phyloP scores from a whole-genome alignment of 2,888 invertebrate genomes.

The Sesia apiformis region DNA sequence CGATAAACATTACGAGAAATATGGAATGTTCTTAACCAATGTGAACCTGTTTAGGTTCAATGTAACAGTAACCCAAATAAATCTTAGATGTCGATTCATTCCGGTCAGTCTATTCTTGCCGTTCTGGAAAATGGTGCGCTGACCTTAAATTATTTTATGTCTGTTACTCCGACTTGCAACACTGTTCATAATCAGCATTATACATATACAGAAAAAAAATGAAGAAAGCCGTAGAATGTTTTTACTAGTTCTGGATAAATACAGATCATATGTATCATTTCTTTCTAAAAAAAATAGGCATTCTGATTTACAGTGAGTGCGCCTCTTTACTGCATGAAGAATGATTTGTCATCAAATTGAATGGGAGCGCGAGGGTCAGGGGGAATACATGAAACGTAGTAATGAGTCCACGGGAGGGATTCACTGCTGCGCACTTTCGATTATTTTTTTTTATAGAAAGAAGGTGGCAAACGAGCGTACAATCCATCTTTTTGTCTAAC shows the following conservation, averaged over 20 bases:
- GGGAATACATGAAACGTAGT: background rate
- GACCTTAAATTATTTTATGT: slow-evolving; percentile 13
- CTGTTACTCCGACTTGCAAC: too few relatives aligned
- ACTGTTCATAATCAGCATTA: too few relatives aligned
- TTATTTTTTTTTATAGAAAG: too few relatives aligned
- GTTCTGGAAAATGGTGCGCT: slow-evolving; percentile 29
- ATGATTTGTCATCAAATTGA: background rate
- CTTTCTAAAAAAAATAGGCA: too few relatives aligned
- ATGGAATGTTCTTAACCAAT: background rate
- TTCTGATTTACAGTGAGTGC: too few relatives aligned
- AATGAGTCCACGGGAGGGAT: background rate
- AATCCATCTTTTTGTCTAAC: too few relatives aligned
- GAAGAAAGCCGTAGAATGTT: too few relatives aligned
- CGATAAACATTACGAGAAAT: too few relatives aligned
- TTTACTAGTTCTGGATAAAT: too few relatives aligned
- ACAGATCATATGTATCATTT: too few relatives aligned
- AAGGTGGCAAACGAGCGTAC: too few relatives aligned
- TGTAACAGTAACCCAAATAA: slow-evolving; percentile 48
- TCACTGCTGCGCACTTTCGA: background rate
- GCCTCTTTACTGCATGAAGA: background rate
- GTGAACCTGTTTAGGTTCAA: slow-evolving; percentile 19
- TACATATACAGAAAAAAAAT: too few relatives aligned
- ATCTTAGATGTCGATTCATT: slow-evolving; percentile 36
- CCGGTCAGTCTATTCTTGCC: slow-evolving; percentile 37
- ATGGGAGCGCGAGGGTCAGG: background rate